Conservation (phyloP, 1,140 invertebrate genomes). For the Subanguina moxae region DNA sequence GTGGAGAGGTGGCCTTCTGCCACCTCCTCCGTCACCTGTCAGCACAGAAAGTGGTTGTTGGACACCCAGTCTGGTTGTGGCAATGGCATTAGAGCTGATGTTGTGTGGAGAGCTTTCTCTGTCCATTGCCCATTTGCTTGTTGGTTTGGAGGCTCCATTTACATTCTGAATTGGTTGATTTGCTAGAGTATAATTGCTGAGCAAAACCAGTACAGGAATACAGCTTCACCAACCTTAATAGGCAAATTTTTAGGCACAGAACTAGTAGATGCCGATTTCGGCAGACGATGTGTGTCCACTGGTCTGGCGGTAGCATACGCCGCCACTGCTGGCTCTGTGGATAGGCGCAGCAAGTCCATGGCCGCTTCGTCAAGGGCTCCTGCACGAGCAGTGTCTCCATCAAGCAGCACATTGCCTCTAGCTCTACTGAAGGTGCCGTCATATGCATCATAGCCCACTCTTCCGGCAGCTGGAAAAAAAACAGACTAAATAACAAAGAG, state of each 20-base stretch:
- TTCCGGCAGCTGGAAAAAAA: not conserved
- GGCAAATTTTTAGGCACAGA: constrained; percentile 23
- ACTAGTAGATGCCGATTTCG: constrained; percentile 41
- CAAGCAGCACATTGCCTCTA: not conserved
- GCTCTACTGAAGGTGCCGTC: not conserved
- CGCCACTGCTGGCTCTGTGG: constrained; percentile 35
- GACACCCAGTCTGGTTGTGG: too few species aligned
- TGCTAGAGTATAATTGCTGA: too few species aligned
- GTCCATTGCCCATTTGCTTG: too few species aligned
- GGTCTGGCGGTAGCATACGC: not conserved
- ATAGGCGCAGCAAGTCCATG: constrained; percentile 38
- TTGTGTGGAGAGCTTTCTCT: too few species aligned
- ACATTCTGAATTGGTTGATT: too few species aligned
- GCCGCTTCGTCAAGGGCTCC: constrained; percentile 39
- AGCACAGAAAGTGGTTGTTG: too few species aligned
- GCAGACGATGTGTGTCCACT: constrained; percentile 23
- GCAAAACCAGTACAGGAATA: too few species aligned
- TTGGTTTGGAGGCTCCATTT: too few species aligned
- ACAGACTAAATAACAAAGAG: not conserved
- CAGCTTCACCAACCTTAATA: constrained; percentile 1
- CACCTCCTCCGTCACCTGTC: too few species aligned
- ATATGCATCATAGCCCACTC: not conserved
- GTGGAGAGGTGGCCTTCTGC: too few species aligned
- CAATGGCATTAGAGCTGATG: too few species aligned
- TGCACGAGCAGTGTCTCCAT: constrained; percentile 1